These are phyloP conservation scores for Apus apus DNA, from an alignment of 2,113 vertebrate genomes.

Conservation along the genomic window DNA sequence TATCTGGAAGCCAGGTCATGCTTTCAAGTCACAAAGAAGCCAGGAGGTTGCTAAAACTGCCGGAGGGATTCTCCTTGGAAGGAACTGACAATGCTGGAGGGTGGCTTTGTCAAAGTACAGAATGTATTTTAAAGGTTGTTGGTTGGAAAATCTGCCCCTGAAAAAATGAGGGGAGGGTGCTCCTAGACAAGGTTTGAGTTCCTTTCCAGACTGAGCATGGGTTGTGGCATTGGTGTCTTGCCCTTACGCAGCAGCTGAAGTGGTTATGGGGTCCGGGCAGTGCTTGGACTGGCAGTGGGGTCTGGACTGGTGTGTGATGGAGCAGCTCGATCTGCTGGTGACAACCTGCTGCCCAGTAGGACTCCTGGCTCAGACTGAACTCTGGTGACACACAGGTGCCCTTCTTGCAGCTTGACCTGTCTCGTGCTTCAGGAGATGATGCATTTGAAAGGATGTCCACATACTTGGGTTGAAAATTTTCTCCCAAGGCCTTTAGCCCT, in stretches of 20 bases:
- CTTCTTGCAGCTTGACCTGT: not conserved
- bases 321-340: accelerated
- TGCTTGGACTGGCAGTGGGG: no score
- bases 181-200: not conserved
- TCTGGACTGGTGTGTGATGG: not conserved
- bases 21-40: not conserved
- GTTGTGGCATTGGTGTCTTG: not conserved
- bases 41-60: not conserved
- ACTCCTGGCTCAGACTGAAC: not conserved
- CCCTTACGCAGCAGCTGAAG: not conserved
- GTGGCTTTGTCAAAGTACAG: not conserved
- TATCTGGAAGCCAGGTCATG: not conserved
- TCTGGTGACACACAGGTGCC: accelerated
- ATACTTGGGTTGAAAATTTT: not conserved
- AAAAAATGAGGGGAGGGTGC: not conserved
- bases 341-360: accelerated
- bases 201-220: not conserved
- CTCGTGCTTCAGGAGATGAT: not conserved
- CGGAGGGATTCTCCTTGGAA: not conserved
- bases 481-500: not conserved
- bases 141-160: not conserved
- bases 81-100: not conserved
- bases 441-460: not conserved
- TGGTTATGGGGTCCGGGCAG: accelerated
- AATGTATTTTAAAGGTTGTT: not conserved